phyloP scores from a whole-genome alignment of 2,888 invertebrate genomes.

The Cosmorhoe ocellata region DNA sequence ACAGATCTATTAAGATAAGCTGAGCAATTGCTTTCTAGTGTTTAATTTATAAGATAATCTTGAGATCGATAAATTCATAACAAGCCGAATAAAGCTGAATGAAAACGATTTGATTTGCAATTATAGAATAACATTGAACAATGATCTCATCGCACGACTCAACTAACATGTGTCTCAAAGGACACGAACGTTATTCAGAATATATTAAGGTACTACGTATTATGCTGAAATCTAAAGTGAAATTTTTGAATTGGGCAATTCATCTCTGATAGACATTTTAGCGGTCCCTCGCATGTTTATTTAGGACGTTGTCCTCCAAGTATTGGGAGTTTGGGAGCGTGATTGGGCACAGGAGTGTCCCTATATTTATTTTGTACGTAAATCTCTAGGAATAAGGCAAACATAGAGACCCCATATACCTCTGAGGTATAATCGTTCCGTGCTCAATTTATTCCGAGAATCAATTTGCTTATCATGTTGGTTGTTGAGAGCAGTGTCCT shows the following conservation, averaged over 20 bases:
- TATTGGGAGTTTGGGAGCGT: conserved; percentile 60
- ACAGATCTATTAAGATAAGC: conserved; percentile 24
- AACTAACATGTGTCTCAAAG: background rate
- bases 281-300: conserved; percentile 57
- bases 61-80: conserved; percentile 9
- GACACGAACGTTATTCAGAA: conserved; percentile 6
- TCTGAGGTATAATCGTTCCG: conserved; percentile 42
- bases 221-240: conserved; percentile 12
- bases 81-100: conserved; percentile 8
- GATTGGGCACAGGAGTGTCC: conserved; percentile 63
- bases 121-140: conserved; percentile 13
- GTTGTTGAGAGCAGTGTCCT: background rate
- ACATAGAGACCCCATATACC: conserved; percentile 47
- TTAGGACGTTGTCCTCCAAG: conserved; percentile 62
- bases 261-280: conserved; percentile 50
- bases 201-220: background rate
- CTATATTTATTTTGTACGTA: conserved; percentile 69
- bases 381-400: conserved; percentile 67
- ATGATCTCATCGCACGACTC: conserved; percentile 8
- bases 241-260: conserved; percentile 24
- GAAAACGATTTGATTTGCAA: conserved; percentile 13
- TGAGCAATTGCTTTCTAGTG: conserved; percentile 10
- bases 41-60: conserved; percentile 24
- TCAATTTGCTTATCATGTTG: conserved; percentile 16
- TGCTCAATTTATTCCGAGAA: conserved; percentile 29